These are phyloP conservation scores for Toxotes jaculatrix DNA, from an alignment of 2,113 vertebrate genomes.

Conservation along the genomic window DNA sequence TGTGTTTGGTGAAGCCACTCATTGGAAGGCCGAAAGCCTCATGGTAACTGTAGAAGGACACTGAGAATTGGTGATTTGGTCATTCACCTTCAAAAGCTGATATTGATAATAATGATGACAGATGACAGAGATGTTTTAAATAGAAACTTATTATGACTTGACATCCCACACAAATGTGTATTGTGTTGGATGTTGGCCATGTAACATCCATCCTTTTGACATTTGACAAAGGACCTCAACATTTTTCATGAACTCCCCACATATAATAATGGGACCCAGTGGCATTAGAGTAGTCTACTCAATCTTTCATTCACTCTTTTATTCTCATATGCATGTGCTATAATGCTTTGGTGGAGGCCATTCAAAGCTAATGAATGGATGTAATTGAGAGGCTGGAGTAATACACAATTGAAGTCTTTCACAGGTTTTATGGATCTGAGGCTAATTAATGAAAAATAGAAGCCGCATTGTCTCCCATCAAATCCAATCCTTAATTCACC, in stretches of 20 bases:
- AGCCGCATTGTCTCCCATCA: constrained; percentile 81
- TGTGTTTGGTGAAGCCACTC: not conserved
- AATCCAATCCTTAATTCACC: constrained; percentile 82
- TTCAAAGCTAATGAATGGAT: constrained; percentile 80
- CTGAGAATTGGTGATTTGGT: constrained; percentile 28
- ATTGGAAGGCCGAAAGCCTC: not conserved
- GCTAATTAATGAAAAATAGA: constrained; percentile 86
- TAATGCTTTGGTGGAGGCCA: constrained; percentile 71
- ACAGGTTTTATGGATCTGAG: constrained; percentile 80
- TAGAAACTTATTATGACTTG: constrained; percentile 55
- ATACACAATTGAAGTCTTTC: constrained; percentile 83
- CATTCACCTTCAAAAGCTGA: constrained; percentile 27
- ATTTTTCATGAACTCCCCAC: constrained; percentile 66
- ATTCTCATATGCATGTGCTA: constrained; percentile 70
- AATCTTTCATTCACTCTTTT: constrained; percentile 75
- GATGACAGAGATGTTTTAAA: constrained; percentile 50
- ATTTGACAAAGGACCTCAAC: constrained; percentile 65
- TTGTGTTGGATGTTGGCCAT: constrained; percentile 55
- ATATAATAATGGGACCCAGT: constrained; percentile 64
- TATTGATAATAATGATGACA: constrained; percentile 49
- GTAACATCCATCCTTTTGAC: constrained; percentile 65
- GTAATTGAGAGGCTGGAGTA: constrained; percentile 79
- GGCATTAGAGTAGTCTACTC: constrained; percentile 65
- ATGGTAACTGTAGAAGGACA: constrained; percentile 27
- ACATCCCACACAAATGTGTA: constrained; percentile 52